Percentiles rank a stretch among this genome's conserved stretches.
These are phyloP conservation scores for Phengaris arion DNA, from an alignment of 2,888 invertebrate genomes.

Conservation along the genomic window DNA sequence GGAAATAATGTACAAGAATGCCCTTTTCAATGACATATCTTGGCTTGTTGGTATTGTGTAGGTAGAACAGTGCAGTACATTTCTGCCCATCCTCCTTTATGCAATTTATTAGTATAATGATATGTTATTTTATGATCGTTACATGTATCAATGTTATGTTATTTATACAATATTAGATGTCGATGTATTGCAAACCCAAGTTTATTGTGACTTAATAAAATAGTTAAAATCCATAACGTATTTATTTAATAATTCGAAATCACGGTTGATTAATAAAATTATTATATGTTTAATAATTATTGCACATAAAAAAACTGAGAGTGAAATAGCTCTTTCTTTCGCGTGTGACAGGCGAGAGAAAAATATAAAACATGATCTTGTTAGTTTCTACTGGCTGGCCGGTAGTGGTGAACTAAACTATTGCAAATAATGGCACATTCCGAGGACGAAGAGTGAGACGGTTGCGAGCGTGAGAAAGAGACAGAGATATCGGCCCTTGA, in stretches of 20 bases:
- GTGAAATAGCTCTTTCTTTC: not conserved
- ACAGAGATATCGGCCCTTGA: constrained; percentile 84
- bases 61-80: no score
- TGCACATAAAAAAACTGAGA: constrained; percentile 3
- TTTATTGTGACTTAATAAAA: not conserved
- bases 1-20: no score
- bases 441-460: constrained; percentile 82
- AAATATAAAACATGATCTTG: not conserved
- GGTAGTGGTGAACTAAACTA: constrained; percentile 40
- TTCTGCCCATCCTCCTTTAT: not conserved
- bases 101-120: not conserved
- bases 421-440: constrained; percentile 84
- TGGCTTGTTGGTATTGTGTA: no score
- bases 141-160: not conserved
- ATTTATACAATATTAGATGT: constrained; percentile 6
- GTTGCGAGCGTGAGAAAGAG: constrained; percentile 80
- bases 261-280: constrained; percentile 9
- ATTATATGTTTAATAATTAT: constrained; percentile 1
- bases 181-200: not conserved
- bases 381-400: not conserved
- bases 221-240: not conserved
- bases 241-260: constrained; percentile 13
- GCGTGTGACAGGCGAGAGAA: not conserved
- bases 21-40: no score
- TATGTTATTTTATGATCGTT: not conserved